A percentile compares a stretch with the other conserved stretches of the same genome.
Conservation (phyloP, 2,113 vertebrate genomes). For the Cyphomyrus plagiostoma region DNA sequence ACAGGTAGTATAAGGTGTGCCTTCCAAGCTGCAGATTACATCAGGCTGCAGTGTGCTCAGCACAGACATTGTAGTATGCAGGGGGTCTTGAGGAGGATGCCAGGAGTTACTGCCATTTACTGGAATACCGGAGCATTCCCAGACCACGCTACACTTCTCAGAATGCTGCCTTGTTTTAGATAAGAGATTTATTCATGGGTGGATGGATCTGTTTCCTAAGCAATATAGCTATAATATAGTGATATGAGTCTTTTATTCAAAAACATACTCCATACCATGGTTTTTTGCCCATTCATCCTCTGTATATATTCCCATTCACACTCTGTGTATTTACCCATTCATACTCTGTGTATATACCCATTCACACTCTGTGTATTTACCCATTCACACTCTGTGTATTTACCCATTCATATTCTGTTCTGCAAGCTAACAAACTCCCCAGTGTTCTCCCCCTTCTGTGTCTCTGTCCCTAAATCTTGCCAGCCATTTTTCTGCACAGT, state of each 20-base stretch:
- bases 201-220: background rate
- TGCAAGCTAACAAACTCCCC: background rate
- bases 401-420: background rate
- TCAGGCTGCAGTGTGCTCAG: background rate
- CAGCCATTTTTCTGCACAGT: background rate
- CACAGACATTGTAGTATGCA: background rate
- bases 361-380: background rate
- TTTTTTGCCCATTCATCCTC: background rate
- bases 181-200: background rate
- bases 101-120: background rate
- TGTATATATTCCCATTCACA: background rate
- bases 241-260: background rate
- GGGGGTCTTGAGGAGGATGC: background rate
- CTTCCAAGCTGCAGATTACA: background rate
- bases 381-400: background rate
- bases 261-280: background rate
- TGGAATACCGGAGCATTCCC: background rate
- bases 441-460: background rate
- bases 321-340: background rate
- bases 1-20: background rate
- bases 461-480: background rate
- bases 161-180: background rate
- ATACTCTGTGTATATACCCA: background rate
- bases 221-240: background rate
- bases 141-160: background rate